Evolutionary conservation across 2,797 vertebrate genomes (phyloP).

Genomic region (Trichosurus vulpecula): DNA sequence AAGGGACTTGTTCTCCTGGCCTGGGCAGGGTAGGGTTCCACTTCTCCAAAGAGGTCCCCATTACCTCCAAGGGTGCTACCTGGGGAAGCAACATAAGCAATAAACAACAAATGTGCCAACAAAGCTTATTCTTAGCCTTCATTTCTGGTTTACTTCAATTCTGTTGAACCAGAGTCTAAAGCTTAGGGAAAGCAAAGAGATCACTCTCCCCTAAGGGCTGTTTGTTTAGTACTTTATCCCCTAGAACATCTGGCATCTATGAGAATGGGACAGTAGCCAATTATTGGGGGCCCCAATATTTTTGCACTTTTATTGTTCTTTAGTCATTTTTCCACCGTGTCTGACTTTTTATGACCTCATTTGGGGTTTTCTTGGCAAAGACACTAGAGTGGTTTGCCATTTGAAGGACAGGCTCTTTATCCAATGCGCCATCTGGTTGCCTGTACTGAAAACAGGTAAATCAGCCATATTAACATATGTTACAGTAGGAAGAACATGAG

Average conservation of each 20-base stretch:
- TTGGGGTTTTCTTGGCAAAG: neutral
- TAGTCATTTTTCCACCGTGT: neutral
- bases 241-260: neutral
- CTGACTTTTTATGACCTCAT: neutral
- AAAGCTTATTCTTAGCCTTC: neutral
- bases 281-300: neutral
- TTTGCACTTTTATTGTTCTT: neutral
- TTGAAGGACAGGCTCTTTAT: neutral
- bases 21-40: neutral
- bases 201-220: neutral
- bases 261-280: neutral
- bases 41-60: neutral
- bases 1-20: neutral
- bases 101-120: neutral
- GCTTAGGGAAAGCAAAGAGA: neutral
- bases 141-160: neutral
- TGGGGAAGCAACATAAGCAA: neutral
- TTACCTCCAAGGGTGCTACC: neutral
- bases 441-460: neutral
- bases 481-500: neutral
- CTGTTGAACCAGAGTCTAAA: neutral
- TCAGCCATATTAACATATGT: neutral
- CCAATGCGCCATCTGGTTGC: neutral
- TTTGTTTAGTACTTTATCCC: neutral
- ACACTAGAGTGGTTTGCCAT: neutral